These are phyloP conservation scores for Drosophila picticornis DNA, from an alignment of 2,888 invertebrate genomes.

Conservation along the genomic window DNA sequence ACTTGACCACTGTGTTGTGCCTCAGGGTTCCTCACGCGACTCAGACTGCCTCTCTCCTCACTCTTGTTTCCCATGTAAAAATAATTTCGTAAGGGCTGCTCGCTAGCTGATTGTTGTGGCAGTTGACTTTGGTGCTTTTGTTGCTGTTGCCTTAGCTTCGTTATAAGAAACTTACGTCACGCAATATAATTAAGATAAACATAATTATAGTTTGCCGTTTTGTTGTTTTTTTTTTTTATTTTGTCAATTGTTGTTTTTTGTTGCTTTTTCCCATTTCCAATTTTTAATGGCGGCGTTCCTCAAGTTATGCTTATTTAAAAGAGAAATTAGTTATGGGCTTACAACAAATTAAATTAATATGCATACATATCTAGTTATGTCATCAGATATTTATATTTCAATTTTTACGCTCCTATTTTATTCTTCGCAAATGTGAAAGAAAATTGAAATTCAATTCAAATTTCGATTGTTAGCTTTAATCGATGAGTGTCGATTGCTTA, in stretches of 20 bases:
- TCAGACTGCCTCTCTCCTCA: conserved; percentile 1
- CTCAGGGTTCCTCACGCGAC: conserved; percentile 74
- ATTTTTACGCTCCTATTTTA: neutral
- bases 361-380: neutral
- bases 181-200: conserved; percentile 82
- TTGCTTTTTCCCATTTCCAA: conserved; percentile 42
- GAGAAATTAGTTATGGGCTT: conserved; percentile 2
- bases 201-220: conserved; percentile 74
- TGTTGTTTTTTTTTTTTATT: conserved; percentile 33
- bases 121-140: conserved; percentile 66
- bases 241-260: conserved; percentile 47
- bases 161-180: conserved; percentile 78
- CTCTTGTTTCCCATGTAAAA: conserved; percentile 48
- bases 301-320: conserved; percentile 44
- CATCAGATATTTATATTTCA: neutral
- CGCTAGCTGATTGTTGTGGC: conserved; percentile 59
- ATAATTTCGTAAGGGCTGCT: conserved; percentile 63
- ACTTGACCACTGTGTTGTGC: conserved; percentile 66
- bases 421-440: neutral
- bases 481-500: neutral
- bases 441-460: neutral
- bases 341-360: conserved; percentile 10
- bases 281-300: conserved; percentile 53
- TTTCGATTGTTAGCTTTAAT: neutral
- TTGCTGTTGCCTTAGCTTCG: conserved; percentile 57